A percentile compares a stretch with the other conserved stretches of the same genome.
These are phyloP conservation scores for Pectinophora gossypiella DNA, from an alignment of 1,140 invertebrate species.

Conservation along the genomic window DNA sequence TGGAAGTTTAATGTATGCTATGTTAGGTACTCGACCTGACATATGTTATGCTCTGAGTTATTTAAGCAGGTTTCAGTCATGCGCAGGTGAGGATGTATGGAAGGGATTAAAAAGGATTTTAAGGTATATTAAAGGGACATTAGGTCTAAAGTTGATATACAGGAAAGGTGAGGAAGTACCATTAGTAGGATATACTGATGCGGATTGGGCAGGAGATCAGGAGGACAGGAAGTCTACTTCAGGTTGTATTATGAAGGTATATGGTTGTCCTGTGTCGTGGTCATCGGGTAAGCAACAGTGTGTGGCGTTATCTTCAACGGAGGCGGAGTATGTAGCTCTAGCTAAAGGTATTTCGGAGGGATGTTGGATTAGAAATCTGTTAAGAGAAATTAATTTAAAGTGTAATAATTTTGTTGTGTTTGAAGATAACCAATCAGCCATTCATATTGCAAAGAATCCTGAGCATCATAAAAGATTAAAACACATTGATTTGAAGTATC, in stretches of 20 bases:
- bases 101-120: slow-evolving; percentile 31
- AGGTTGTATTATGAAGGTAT: slow-evolving; percentile 33
- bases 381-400: slow-evolving; percentile 7
- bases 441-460: not conserved
- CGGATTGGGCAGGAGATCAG: slow-evolving; percentile 41
- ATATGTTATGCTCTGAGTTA: slow-evolving; percentile 27
- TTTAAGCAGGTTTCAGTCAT: slow-evolving; percentile 33
- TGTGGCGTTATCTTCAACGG: slow-evolving; percentile 38
- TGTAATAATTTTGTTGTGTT: not conserved
- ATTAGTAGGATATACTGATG: slow-evolving; percentile 24
- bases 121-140: slow-evolving; percentile 36
- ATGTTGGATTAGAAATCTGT: slow-evolving; percentile 13
- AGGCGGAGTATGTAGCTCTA: slow-evolving; percentile 48
- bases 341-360: slow-evolving; percentile 16
- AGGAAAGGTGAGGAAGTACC: slow-evolving; percentile 2
- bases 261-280: slow-evolving; percentile 31
- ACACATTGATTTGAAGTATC: not conserved
- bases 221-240: slow-evolving; percentile 37
- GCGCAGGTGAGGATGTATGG: slow-evolving; percentile 22
- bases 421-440: not conserved
- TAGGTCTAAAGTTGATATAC: slow-evolving; percentile 17
- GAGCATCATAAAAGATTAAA: not conserved
- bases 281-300: slow-evolving; percentile 36
- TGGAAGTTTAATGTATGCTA: slow-evolving; percentile 36
- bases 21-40: slow-evolving; percentile 31